Conservation (phyloP, 2,888 invertebrate genomes). For the Calliopum simillimum region DNA sequence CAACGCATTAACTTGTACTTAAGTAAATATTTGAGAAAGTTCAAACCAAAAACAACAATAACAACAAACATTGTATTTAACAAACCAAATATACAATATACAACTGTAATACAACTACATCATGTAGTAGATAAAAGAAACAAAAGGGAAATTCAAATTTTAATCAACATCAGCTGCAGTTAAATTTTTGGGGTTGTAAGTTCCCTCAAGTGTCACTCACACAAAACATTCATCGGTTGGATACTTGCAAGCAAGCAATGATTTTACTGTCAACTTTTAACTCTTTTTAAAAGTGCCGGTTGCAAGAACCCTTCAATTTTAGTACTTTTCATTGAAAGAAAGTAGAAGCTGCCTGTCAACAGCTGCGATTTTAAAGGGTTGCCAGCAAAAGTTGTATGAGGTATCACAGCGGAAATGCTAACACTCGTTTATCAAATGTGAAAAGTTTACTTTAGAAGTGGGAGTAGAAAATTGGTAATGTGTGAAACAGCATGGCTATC, state of each 20-base stretch:
- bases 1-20: background rate
- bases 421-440: background rate
- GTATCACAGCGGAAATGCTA: background rate
- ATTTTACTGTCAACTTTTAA: background rate
- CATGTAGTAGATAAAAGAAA: constrained; percentile 1
- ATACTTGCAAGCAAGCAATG: background rate
- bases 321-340: too few species aligned
- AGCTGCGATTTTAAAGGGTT: constrained; percentile 8
- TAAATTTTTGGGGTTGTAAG: constrained; percentile 3
- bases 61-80: background rate
- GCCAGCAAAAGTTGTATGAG: background rate
- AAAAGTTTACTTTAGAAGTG: constrained; percentile 4
- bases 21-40: constrained; percentile 8
- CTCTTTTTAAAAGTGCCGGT: background rate
- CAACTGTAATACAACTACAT: too few species aligned
- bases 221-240: background rate
- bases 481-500: background rate
- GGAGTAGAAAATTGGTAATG: background rate
- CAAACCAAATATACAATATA: too few species aligned
- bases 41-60: background rate
- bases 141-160: constrained; percentile 4
- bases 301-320: background rate
- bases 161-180: constrained; percentile 27
- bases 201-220: background rate
- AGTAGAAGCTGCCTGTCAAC: background rate